These are phyloP conservation scores for Sardinella longiceps DNA, from an alignment of 2,797 vertebrate species.

Conservation along the genomic window DNA sequence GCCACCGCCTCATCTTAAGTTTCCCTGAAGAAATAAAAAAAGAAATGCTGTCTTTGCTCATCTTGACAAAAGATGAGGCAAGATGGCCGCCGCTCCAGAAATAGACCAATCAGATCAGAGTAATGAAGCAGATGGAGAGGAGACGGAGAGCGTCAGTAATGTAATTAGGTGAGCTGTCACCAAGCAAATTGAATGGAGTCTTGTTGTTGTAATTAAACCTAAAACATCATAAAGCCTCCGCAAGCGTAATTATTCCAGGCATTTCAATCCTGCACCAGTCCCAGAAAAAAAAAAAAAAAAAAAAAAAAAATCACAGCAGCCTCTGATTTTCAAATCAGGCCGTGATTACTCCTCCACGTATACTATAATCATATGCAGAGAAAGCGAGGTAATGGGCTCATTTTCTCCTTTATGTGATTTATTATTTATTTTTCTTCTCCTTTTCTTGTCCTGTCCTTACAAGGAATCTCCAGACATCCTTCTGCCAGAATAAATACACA, in stretches of 20 bases:
- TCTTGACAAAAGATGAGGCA: not conserved
- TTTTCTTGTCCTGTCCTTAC: not conserved
- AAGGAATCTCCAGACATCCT: not conserved
- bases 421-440: not conserved
- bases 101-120: not conserved
- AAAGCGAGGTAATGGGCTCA: not conserved
- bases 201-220: conserved; percentile 40
- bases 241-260: not conserved
- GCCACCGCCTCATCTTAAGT: not conserved
- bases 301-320: conserved; percentile 17
- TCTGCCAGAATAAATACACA: not conserved
- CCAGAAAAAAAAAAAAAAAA: not conserved
- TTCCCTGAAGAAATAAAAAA: not conserved
- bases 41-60: not conserved
- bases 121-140: not conserved
- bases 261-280: conserved; percentile 1
- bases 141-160: conserved; percentile 18
- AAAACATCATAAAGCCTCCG: conserved; percentile 24
- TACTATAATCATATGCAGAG: not conserved
- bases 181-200: conserved; percentile 20
- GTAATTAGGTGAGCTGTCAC: conserved; percentile 33
- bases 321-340: conserved; percentile 28
- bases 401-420: not conserved
- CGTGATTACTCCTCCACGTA: conserved; percentile 33
- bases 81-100: not conserved